These are phyloP conservation scores for Thrips palmi DNA, from an alignment of 1,140 invertebrate species.

Conservation along the genomic window DNA sequence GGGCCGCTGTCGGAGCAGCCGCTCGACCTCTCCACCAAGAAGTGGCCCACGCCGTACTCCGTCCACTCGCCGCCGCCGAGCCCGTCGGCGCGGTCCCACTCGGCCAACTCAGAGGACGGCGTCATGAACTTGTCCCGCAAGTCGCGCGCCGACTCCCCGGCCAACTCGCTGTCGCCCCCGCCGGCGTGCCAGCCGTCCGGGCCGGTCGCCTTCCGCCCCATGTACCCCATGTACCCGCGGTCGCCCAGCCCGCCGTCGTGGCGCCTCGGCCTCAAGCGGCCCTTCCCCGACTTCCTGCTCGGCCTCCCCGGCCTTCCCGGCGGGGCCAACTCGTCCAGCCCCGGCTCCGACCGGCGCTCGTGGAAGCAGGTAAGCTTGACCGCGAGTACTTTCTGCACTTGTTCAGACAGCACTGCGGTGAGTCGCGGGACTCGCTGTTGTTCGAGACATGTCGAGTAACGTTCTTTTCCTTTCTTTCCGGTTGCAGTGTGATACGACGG, in stretches of 20 bases:
- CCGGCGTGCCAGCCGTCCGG: conserved; percentile 27
- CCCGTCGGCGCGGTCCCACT: conserved; percentile 19
- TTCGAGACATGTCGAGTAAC: no score
- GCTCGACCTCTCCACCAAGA: conserved; percentile 72
- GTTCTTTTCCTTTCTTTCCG: no score
- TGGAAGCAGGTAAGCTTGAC: conserved; percentile 27
- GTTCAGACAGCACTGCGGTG: no score
- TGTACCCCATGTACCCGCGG: no score
- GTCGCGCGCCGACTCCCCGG: conserved; percentile 21
- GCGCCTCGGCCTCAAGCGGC: no score
- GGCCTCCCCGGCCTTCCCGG: conserved; percentile 5
- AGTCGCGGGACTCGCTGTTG: no score
- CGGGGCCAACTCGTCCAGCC: conserved; percentile 27
- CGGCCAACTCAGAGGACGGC: conserved; percentile 15
- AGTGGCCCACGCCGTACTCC: conserved; percentile 29
- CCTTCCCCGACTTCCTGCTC: conserved; percentile 7
- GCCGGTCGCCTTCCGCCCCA: conserved; percentile 29
- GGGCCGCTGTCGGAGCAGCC: conserved; percentile 50
- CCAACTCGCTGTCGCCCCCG: conserved; percentile 30
- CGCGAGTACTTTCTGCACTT: no score
- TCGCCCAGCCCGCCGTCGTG: no score
- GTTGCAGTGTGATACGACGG: no score
- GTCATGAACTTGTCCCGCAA: conserved; percentile 20
- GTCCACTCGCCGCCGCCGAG: conserved; percentile 25
- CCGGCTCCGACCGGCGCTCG: conserved; percentile 32